A percentile compares a stretch with the other conserved stretches of the same genome.
Evolutionary conservation across 2,888 invertebrate species (phyloP).

Genomic region (Belgica antarctica): DNA sequence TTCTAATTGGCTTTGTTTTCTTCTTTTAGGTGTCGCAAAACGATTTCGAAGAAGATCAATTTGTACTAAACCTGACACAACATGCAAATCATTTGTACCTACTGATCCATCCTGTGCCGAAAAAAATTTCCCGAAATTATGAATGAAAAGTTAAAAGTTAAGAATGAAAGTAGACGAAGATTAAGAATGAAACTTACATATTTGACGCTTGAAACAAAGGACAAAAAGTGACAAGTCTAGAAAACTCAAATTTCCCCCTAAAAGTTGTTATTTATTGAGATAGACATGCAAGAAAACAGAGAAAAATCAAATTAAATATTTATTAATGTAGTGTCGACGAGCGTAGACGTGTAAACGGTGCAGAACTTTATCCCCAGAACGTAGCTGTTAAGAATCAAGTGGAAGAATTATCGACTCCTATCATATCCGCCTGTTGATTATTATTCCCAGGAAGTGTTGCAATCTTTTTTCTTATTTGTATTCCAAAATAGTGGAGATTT

Average conservation of each 20-base stretch:
- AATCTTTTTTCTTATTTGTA: conserved; percentile 2
- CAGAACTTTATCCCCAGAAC: neutral
- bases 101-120: conserved; percentile 25
- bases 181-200: neutral
- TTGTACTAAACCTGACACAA: conserved; percentile 49
- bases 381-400: neutral
- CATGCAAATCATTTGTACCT: neutral
- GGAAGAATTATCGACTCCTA: neutral
- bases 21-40: conserved; percentile 51
- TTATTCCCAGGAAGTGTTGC: neutral
- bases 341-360: neutral
- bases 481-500: neutral
- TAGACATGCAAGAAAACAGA: neutral
- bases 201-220: neutral
- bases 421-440: conserved; percentile 22
- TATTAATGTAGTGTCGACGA: neutral
- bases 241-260: neutral
- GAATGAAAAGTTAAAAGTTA: neutral
- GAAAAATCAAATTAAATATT: neutral
- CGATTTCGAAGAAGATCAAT: conserved; percentile 55
- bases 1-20: neutral
- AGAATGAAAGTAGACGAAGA: neutral
- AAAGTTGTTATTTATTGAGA: conserved; percentile 22
- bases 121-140: neutral
- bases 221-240: neutral